phyloP scores from a whole-genome alignment of 2,797 vertebrate genomes.

The Amniataba percoides region DNA sequence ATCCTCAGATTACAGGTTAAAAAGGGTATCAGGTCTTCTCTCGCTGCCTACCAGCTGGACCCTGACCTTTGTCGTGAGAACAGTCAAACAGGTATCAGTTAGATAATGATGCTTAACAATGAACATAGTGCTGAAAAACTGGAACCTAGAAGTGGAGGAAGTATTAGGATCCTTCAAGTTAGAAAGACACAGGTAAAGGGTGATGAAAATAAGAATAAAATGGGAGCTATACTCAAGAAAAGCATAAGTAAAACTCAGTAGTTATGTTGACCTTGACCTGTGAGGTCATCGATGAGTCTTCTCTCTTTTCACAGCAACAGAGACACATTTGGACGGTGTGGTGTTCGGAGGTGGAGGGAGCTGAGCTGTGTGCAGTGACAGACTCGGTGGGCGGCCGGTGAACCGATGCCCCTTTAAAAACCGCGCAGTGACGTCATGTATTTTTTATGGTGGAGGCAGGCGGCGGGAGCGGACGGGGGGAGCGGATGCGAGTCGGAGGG shows the following conservation, averaged over 20 bases:
- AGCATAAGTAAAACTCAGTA: too few species aligned
- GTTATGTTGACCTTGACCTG: background rate
- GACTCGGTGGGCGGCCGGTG: background rate
- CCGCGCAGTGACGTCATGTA: conserved; percentile 81
- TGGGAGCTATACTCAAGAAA: too few species aligned
- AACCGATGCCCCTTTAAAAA: conserved; percentile 81
- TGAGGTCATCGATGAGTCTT: background rate
- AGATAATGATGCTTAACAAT: background rate
- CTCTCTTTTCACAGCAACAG: background rate
- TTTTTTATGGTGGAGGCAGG: conserved; percentile 65
- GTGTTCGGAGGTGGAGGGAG: background rate
- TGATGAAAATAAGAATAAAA: too few species aligned
- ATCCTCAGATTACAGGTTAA: conserved; percentile 46
- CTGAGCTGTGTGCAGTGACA: conserved; percentile 1
- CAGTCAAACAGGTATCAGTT: background rate
- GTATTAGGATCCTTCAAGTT: too few species aligned
- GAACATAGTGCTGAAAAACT: background rate
- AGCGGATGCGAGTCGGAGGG: conserved; percentile 45
- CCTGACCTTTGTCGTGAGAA: too few species aligned
- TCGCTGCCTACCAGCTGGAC: too few species aligned
- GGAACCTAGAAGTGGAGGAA: background rate
- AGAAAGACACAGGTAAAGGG: too few species aligned
- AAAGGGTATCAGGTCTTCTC: conserved; percentile 47
- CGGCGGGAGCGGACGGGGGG: conserved; percentile 64
- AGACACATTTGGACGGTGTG: background rate